A percentile compares a stretch with the other conserved stretches of the same genome.
phyloP scores from a whole-genome alignment of 2,797 vertebrate species.

The Meda fulgida region DNA sequence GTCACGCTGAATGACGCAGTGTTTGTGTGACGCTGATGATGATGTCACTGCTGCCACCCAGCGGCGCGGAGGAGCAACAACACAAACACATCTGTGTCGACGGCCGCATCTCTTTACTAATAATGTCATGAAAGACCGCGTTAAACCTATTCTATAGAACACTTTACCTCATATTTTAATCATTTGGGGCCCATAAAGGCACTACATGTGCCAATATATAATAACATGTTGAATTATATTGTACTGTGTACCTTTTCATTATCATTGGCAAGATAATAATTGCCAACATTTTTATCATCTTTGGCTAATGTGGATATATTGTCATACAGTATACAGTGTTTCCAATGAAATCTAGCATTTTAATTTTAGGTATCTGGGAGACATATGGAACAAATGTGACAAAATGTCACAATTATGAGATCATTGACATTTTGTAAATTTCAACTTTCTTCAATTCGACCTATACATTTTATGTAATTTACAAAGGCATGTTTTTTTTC shows the following conservation, averaged over 20 bases:
- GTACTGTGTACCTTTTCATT: neutral
- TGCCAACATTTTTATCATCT: neutral
- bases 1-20: neutral
- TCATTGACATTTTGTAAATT: too few relatives aligned
- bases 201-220: neutral
- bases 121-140: neutral
- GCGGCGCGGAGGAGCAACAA: neutral
- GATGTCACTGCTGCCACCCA: neutral
- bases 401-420: too few relatives aligned
- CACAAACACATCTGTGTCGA: too few relatives aligned
- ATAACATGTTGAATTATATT: neutral
- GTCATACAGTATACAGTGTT: neutral
- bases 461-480: neutral
- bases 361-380: neutral
- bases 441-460: neutral
- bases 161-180: neutral
- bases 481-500: neutral
- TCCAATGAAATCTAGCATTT: neutral
- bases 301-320: neutral
- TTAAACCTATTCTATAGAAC: neutral
- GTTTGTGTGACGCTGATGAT: neutral
- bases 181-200: neutral
- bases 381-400: neutral
- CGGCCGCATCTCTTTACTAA: rapidly evolving
- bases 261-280: neutral